phyloP scores from a whole-genome alignment of 2,113 vertebrate genomes.

The Picathartes gymnocephalus region DNA sequence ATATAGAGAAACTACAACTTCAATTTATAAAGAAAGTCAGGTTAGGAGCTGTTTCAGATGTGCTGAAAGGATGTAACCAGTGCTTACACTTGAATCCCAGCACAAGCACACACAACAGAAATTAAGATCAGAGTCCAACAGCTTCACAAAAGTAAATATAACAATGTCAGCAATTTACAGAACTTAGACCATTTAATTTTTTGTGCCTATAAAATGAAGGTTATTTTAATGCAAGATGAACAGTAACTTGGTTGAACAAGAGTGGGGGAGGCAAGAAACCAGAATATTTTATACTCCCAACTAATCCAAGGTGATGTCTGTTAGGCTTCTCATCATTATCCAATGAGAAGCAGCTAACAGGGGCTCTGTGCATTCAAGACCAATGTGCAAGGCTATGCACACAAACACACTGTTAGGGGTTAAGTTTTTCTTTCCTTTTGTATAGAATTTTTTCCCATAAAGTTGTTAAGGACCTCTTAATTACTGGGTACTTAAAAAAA shows the following conservation, averaged over 20 bases:
- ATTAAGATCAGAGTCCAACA: not conserved
- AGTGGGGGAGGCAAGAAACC: not conserved
- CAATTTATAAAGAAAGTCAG: not conserved
- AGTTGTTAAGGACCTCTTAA: too few species aligned
- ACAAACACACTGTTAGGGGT: not conserved
- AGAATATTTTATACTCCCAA: not conserved
- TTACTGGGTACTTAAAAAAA: too few species aligned
- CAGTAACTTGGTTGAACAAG: not conserved
- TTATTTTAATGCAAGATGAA: not conserved
- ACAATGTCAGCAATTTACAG: not conserved
- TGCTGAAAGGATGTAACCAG: not conserved
- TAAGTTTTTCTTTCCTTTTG: too few species aligned
- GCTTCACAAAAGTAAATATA: not conserved
- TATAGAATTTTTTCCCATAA: too few species aligned
- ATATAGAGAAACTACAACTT: not conserved
- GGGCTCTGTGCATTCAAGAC: not conserved
- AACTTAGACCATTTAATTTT: not conserved
- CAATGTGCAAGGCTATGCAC: not conserved
- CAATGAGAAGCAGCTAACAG: not conserved
- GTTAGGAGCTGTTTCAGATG: not conserved
- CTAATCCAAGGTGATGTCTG: not conserved
- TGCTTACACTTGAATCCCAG: not conserved
- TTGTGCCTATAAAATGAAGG: not conserved
- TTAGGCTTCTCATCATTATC: not conserved
- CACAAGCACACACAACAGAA: not conserved